Base-by-base conservation (phyloP, 2,113 vertebrate species). In the Carassius carassius region DNA sequence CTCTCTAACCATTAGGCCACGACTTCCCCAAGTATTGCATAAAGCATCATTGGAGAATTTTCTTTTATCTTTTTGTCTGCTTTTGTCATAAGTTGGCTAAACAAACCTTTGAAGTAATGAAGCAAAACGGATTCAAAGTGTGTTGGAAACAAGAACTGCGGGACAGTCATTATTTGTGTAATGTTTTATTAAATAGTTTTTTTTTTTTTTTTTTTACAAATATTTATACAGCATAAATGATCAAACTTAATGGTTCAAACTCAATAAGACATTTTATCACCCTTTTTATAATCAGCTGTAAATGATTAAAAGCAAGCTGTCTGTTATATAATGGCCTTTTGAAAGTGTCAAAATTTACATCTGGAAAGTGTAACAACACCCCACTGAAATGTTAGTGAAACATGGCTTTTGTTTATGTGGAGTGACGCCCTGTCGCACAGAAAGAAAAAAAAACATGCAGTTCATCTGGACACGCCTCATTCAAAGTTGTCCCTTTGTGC, bases 391-490 rank as follows among this genome's bases (percentile, higher is more conserved):
- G 65, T 60, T 5, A 25, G 12, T 49, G 23, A 80, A 81, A 63
- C 44, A 51, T 81, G 17, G 17, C n/a, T 75, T 54, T 85, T 79
- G 60, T 51, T 54, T 70, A 49, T 72, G 9, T 65, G 63, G 29
- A 69, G 47, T 49, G 21, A 86, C 75, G 32, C 84, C 87, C 83
- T 58, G 47, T 78, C 56, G 19, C 14, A 65, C 63, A 65, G 12
- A 37, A 29, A 29, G 2, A 29, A 29, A 29, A 29, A 84, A 37
- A 84, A 79, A 60, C 32, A 79, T 70, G 41, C 69, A 51, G 72
- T 81, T 86, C 8, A 21, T 77, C 63, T 67, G 81, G 74, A 70
- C 75, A 54, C 32, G 82, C 72, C 32, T 80, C 51, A 56, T 70
- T 81, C 84, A 56, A 11, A 56, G 14, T 21, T 69, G 5, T 44